Evolutionary conservation across 2,888 invertebrate species (phyloP).

Genomic region (Epicampocera succincta): DNA sequence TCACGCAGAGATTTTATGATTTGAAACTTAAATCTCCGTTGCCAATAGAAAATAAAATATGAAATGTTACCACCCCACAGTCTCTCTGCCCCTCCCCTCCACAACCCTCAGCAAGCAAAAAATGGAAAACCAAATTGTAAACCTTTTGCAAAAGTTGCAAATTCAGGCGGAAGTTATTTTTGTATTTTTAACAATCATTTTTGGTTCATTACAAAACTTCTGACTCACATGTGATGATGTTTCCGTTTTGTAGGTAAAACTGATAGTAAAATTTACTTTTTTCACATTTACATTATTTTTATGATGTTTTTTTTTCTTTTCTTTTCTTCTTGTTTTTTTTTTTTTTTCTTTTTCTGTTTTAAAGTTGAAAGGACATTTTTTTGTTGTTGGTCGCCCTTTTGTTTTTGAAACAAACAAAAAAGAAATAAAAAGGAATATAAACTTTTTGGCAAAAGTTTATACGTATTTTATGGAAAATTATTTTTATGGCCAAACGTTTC

Average conservation of each 20-base stretch:
- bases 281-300: not conserved
- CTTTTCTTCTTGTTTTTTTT: not conserved
- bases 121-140: conserved; percentile 1
- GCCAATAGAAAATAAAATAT: conserved; percentile 3
- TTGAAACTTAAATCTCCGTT: conserved; percentile 13
- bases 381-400: not conserved
- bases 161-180: conserved; percentile 30
- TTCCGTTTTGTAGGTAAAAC: conserved; percentile 25
- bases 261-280: conserved; percentile 31
- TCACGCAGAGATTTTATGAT: conserved; percentile 10
- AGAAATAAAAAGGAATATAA: conserved; percentile 1
- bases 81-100: too few relatives aligned
- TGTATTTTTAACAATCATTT: conserved; percentile 36
- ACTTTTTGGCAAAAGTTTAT: conserved; percentile 47
- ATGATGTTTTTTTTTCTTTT: not conserved
- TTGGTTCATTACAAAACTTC: conserved; percentile 53
- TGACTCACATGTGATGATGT: conserved; percentile 17
- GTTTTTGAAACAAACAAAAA: conserved; percentile 15
- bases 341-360: not conserved
- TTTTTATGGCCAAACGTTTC: conserved; percentile 33
- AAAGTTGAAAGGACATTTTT: conserved; percentile 16
- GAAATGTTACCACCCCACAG: not conserved
- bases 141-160: conserved; percentile 10
- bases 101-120: too few relatives aligned
- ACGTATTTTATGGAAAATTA: conserved; percentile 32